These are phyloP conservation scores for Poeciliopsis turrubarensis DNA, from an alignment of 2,113 vertebrate genomes.

Conservation along the genomic window DNA sequence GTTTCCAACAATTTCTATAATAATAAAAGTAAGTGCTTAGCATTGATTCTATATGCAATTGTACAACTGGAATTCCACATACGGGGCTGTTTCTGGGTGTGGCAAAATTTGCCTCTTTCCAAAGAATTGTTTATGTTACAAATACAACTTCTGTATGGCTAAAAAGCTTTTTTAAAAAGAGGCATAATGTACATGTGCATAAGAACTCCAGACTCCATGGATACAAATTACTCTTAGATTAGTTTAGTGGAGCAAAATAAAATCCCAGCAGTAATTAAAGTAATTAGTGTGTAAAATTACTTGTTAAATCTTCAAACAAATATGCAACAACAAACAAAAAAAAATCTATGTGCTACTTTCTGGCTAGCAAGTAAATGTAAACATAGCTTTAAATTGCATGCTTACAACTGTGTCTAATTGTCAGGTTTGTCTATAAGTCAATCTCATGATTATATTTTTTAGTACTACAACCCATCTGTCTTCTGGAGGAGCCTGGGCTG, in stretches of 20 bases:
- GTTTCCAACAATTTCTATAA: not conserved
- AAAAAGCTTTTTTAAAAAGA: not conserved
- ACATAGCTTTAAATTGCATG: not conserved
- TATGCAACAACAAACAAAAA: no score
- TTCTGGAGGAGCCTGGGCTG: not conserved
- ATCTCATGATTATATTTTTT: not conserved
- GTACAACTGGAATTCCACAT: not conserved
- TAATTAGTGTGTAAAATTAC: no score
- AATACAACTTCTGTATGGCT: not conserved
- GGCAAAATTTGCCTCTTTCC: not conserved
- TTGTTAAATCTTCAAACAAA: not conserved
- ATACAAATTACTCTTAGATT: not conserved
- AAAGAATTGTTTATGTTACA: not conserved
- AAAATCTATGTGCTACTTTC: no score
- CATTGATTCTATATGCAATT: not conserved
- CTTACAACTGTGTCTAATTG: slow-evolving; percentile 1
- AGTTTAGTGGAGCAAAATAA: not conserved
- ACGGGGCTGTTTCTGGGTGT: not conserved
- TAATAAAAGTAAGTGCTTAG: not conserved
- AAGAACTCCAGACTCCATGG: not conserved
- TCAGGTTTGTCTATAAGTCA: not conserved
- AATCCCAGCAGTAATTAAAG: not conserved
- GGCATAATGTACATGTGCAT: not conserved
- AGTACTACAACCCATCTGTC: not conserved
- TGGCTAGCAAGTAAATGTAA: not conserved